Evolutionary conservation across 92 coral and sea anemone genomes (phyloP), one percentile per base, ranked within the genome.

Genomic region (Bergia puertoricense): DNA sequence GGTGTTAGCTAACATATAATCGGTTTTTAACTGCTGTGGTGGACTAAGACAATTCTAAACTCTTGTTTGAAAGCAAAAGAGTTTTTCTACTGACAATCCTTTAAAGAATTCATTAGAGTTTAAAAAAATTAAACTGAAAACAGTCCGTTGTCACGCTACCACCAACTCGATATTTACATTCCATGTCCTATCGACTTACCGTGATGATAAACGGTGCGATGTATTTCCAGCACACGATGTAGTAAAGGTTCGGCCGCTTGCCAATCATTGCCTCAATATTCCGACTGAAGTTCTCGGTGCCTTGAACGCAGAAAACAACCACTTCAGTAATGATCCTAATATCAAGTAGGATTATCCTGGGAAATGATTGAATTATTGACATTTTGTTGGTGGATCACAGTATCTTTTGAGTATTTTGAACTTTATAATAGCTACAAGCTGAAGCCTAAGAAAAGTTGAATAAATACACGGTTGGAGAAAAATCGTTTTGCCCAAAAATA

Each of bases 201-300:
- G 88, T 89, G 80, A 96, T 96, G 74, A 96, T 95, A 18, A 80
- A 0, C 1, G 99, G 99, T 1, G 96, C 92, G 67, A 96, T 84
- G 91, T 92, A 96, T 76, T 96, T 96, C 99, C 99, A 96, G 88
- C 99, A 96, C 57, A 96, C 37, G 50, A 89, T 91, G 81, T 65
- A 96, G 83, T 89, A 96, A 50, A 92, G 54, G 86, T 93, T 80
- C 22, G 99, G 99, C 30, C 92, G 91, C 67, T 88, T 90, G 51
- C 98, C 96, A 38, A 96, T 91, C 99, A 96, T 96, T 66, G 91
- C 81, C 82, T 96, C 98, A 30, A 96, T 93, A 73, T 96, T 94
- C 0, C 92, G 87, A 30, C 87, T 69, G 62, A 84, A 84, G 78
- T 84, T 84, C 67, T 84, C 87, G 7, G 87, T 84, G 59, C 87